These are phyloP conservation scores for Parascotia fuliginaria DNA, from an alignment of 2,888 invertebrate species.

Conservation along the genomic window DNA sequence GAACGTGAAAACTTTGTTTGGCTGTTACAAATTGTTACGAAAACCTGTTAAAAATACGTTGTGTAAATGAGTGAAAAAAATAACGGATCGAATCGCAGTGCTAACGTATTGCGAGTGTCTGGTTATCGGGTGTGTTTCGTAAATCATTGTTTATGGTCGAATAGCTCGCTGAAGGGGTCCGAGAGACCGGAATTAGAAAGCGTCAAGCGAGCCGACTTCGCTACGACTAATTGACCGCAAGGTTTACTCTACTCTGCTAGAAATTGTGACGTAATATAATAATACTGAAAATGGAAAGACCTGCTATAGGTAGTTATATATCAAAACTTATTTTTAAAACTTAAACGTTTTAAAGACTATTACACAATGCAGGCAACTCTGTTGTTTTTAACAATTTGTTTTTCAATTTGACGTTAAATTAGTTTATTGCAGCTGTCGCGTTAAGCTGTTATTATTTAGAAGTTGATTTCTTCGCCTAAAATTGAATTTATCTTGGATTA, in stretches of 20 bases:
- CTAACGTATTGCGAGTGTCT: conserved; percentile 63
- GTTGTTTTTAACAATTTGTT: conserved; percentile 14
- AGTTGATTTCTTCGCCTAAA: conserved; percentile 23
- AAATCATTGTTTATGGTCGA: conserved; percentile 83
- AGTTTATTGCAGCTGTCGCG: conserved; percentile 26
- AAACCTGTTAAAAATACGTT: conserved; percentile 44
- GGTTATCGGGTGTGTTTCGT: conserved; percentile 70
- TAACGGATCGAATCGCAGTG: conserved; percentile 59
- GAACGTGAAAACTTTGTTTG: conserved; percentile 21
- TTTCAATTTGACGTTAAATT: conserved; percentile 38
- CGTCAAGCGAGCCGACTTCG: conserved; percentile 71
- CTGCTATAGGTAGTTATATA: conserved; percentile 8
- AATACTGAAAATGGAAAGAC: conserved; percentile 39
- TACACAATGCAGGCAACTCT: conserved; percentile 4
- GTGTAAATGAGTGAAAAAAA: conserved; percentile 66
- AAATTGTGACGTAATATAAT: conserved; percentile 66
- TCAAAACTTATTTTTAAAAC: conserved; percentile 22
- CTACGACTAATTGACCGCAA: conserved; percentile 82
- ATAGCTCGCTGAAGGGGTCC: conserved; percentile 74
- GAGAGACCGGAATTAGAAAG: conserved; percentile 81
- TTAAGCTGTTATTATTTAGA: conserved; percentile 17
- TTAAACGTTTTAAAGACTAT: conserved; percentile 20
- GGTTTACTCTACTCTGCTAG: conserved; percentile 74
- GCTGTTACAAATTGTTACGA: conserved; percentile 28
- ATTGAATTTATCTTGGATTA: conserved; percentile 29